phyloP scores from a whole-genome alignment of 2,888 invertebrate species.

The Venustoraphidia nigricollis region DNA sequence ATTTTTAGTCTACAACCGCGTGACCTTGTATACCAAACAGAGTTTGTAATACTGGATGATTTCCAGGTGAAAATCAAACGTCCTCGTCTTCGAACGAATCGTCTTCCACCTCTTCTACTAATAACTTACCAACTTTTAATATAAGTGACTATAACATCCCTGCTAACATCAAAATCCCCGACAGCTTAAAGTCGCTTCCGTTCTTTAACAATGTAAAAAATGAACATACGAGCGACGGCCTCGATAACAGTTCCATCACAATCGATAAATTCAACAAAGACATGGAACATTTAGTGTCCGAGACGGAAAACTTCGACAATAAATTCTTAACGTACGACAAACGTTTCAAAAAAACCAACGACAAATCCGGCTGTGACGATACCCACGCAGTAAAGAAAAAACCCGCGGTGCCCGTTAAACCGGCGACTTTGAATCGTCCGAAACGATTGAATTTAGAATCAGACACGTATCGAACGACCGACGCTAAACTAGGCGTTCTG shows the following conservation, averaged over 20 bases:
- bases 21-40: no score
- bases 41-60: no score
- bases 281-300: slow-evolving; percentile 3
- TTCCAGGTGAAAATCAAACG: no score
- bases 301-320: slow-evolving; percentile 1
- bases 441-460: not conserved
- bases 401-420: no score
- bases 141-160: slow-evolving; percentile 5
- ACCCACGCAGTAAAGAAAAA: no score
- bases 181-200: slow-evolving; percentile 4
- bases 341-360: not conserved
- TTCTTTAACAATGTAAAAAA: not conserved
- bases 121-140: slow-evolving; percentile 1
- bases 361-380: no score
- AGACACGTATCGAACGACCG: not conserved
- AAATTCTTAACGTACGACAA: not conserved
- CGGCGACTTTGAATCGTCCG: not conserved
- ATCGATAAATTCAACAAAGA: slow-evolving; percentile 6
- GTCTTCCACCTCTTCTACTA: not conserved
- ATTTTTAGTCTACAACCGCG: no score
- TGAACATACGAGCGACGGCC: not conserved
- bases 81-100: no score
- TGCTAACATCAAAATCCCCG: slow-evolving; percentile 5
- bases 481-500: slow-evolving; percentile 12
- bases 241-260: not conserved